phyloP scores from a whole-genome alignment of 2,888 invertebrate species.

The Maniola hyperantus region DNA sequence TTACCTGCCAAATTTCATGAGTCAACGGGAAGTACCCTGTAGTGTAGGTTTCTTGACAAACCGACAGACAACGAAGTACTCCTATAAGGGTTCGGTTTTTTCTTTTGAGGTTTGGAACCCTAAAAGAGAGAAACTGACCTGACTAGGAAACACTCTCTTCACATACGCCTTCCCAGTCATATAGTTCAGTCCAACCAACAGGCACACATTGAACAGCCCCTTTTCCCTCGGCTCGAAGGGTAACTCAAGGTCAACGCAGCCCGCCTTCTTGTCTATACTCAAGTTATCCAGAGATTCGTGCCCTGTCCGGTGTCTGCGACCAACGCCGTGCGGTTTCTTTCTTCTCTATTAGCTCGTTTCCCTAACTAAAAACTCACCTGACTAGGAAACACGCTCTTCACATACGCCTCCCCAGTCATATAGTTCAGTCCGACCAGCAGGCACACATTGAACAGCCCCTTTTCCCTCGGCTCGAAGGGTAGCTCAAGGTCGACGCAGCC shows the following conservation, averaged over 20 bases:
- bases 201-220: slow-evolving; percentile 85
- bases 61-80: no score
- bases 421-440: slow-evolving; percentile 86
- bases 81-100: no score
- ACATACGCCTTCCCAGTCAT: slow-evolving; percentile 86
- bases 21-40: no score
- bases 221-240: slow-evolving; percentile 66
- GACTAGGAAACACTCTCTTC: slow-evolving; percentile 86
- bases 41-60: no score
- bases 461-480: slow-evolving; percentile 66
- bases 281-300: slow-evolving; percentile 57
- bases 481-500: slow-evolving; percentile 68
- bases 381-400: slow-evolving; percentile 87
- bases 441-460: slow-evolving; percentile 85
- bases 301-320: no score
- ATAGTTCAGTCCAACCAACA: slow-evolving; percentile 86
- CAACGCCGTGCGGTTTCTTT: no score
- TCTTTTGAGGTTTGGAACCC: no score
- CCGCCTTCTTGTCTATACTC: slow-evolving; percentile 71
- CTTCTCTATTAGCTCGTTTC: no score
- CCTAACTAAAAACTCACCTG: no score
- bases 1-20: no score
- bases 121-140: no score
- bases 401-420: slow-evolving; percentile 85
- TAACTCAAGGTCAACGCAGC: slow-evolving; percentile 66